phyloP scores from a whole-genome alignment of 2,113 vertebrate genomes.

The Corythaeola cristata region DNA sequence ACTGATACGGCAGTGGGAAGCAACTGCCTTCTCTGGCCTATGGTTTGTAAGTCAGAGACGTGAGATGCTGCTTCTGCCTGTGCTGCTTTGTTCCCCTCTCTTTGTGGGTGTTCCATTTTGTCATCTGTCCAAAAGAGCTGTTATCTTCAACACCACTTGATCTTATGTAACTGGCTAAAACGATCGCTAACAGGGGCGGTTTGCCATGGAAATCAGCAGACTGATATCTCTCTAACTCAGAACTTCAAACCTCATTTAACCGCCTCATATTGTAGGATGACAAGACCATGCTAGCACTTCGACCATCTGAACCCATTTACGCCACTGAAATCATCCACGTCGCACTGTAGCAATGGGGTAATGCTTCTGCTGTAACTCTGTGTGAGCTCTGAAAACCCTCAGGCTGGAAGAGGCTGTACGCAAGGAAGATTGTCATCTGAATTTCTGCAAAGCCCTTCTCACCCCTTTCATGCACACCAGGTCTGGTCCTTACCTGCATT shows the following conservation, averaged over 20 bases:
- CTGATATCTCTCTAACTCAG: background rate
- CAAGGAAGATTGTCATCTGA: background rate
- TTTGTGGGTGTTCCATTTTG: background rate
- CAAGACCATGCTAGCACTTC: background rate
- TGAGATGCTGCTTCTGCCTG: background rate
- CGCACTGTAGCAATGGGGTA: background rate
- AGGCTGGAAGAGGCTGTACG: background rate
- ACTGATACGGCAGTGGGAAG: background rate
- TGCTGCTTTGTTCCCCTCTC: background rate
- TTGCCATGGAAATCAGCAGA: background rate
- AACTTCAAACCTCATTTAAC: background rate
- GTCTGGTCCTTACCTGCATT: background rate
- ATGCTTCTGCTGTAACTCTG: background rate
- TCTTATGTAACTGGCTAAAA: background rate
- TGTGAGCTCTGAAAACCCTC: background rate
- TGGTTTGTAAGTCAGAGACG: background rate
- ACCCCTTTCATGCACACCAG: accelerated
- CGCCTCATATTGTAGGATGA: background rate
- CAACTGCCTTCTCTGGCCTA: background rate
- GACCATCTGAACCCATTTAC: background rate
- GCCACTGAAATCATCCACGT: background rate
- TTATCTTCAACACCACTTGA: background rate
- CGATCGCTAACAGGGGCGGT: accelerated
- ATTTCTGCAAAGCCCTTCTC: background rate
- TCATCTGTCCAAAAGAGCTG: background rate